phyloP scores from a whole-genome alignment of 2,113 vertebrate genomes.

The Dolichallabes microphthalmus region DNA sequence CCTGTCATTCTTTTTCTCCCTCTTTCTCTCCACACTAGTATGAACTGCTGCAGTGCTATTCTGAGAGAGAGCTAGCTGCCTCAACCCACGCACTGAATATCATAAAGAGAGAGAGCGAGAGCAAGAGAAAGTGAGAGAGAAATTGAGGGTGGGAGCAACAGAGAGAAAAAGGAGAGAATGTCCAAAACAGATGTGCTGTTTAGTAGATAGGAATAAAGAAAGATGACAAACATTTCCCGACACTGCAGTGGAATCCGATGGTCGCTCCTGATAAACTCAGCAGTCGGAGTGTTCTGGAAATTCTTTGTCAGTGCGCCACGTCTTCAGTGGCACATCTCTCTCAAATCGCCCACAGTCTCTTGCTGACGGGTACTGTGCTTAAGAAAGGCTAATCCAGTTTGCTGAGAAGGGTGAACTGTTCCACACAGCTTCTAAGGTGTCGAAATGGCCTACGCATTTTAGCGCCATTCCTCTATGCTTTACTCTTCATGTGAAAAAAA shows the following conservation, averaged over 20 bases:
- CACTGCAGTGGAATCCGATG: conserved; percentile 19
- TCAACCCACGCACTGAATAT: conserved; percentile 79
- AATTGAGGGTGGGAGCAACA: conserved; percentile 35
- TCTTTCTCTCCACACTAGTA: conserved; percentile 45
- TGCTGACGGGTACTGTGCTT: conserved; percentile 40
- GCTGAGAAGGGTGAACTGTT: conserved; percentile 42
- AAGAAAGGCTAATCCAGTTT: conserved; percentile 52
- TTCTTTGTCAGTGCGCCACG: conserved; percentile 44
- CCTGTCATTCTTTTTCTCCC: conserved; percentile 49
- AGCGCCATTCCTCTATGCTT: conserved; percentile 5
- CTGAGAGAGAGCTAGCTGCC: conserved; percentile 80
- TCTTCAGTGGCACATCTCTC: conserved; percentile 48
- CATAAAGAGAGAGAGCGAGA: conserved; percentile 68
- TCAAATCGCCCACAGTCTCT: conserved; percentile 52
- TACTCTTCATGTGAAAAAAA: conserved; percentile 25
- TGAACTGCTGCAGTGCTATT: conserved; percentile 76
- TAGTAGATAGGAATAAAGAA: conserved; percentile 13
- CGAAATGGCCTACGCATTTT: conserved; percentile 39
- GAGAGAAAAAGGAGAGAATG: conserved; percentile 60
- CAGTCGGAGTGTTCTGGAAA: conserved; percentile 27
- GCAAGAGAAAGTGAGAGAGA: conserved; percentile 34
- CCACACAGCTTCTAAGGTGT: conserved; percentile 44
- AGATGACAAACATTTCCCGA: conserved; percentile 15
- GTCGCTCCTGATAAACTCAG: conserved; percentile 21
- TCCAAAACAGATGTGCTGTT: conserved; percentile 46